Evolutionary conservation across 2,888 invertebrate species (phyloP).

Genomic region (Philereme vetulata): DNA sequence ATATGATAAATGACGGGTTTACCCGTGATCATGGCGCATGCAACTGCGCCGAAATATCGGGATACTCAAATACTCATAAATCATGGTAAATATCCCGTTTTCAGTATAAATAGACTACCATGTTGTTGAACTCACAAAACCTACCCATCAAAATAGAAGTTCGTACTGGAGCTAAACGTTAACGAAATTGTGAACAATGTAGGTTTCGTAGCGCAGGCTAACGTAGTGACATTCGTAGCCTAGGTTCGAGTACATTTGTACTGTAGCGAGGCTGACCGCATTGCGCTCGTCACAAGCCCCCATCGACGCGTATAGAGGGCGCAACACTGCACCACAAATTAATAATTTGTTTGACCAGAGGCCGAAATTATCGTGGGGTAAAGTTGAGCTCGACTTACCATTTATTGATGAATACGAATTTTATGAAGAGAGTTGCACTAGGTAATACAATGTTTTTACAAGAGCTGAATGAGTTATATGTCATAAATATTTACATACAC

Average conservation of each 20-base stretch:
- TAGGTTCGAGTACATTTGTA: conserved; percentile 13
- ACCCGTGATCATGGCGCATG: too few species aligned
- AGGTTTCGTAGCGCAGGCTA: conserved; percentile 5
- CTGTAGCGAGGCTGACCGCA: conserved; percentile 38
- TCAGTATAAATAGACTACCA: too few species aligned
- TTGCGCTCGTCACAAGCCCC: conserved; percentile 38
- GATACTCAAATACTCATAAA: too few species aligned
- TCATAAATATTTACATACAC: too few species aligned
- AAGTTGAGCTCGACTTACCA: conserved; percentile 6
- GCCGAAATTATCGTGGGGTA: conserved; percentile 6
- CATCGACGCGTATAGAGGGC: conserved; percentile 26
- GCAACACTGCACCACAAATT: conserved; percentile 28
- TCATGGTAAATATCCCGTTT: too few species aligned
- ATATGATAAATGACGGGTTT: too few species aligned
- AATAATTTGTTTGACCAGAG: conserved; percentile 17
- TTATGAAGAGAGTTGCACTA: too few species aligned
- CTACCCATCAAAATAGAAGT: too few species aligned
- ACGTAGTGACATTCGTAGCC: conserved; percentile 26
- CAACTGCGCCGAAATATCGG: too few species aligned
- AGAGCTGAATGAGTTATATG: too few species aligned
- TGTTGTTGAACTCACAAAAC: too few species aligned
- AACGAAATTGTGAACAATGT: conserved; percentile 13
- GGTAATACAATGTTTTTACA: too few species aligned
- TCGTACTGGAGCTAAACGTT: background rate
- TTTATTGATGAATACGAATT: background rate